Evolutionary conservation across 2,113 vertebrate genomes (phyloP), one percentile per base, ranked within the genome.

Genomic region (Macrotus californicus): DNA sequence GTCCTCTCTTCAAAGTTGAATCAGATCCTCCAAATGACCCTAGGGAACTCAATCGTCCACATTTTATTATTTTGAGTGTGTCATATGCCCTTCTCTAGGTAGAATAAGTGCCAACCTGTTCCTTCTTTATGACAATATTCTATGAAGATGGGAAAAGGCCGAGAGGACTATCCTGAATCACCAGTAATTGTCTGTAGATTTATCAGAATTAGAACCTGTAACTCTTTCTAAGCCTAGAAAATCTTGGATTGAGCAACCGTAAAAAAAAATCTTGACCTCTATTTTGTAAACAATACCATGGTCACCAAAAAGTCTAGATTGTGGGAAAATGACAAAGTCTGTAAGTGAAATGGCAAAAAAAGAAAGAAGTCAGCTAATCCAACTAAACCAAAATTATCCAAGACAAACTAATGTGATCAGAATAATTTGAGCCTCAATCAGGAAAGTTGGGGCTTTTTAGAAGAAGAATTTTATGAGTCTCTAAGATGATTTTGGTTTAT

Each of bases 401-500:
- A 95, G 15, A n/a, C 54, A 93, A 94, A 91, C 76, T 83, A 77
- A 82, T 96, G 83, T 93, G 79, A 91, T 92, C 61, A 70, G 54
- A 86, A 67, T 67, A 13, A 89, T 81, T 88, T 97, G 85, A 97
- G 67, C 39, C 36, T 61, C 86, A 29, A 67, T 10, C 56, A 95
- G 69, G 85, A 96, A 83, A 95, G 43, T 79, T 12, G 61, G 94
- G 7, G 16, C 72, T 61, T 96, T 96, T 97, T 92, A 85, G 76
- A 96, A 66, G 11, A 96, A 50, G 24, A 84, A 92, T 97, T 95
- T 91, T 83, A 56, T 97, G 87, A 70, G 61, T 93, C 95, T 97
- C 97, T 88, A 69, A 85, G 43, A 31, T 87, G 72, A 95, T 97
- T 96, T 97, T 73, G 91, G 80, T 66, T 97, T 87, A 96, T 97